These are phyloP conservation scores for Lathamus discolor DNA, from an alignment of 2,113 vertebrate genomes.

Conservation along the genomic window DNA sequence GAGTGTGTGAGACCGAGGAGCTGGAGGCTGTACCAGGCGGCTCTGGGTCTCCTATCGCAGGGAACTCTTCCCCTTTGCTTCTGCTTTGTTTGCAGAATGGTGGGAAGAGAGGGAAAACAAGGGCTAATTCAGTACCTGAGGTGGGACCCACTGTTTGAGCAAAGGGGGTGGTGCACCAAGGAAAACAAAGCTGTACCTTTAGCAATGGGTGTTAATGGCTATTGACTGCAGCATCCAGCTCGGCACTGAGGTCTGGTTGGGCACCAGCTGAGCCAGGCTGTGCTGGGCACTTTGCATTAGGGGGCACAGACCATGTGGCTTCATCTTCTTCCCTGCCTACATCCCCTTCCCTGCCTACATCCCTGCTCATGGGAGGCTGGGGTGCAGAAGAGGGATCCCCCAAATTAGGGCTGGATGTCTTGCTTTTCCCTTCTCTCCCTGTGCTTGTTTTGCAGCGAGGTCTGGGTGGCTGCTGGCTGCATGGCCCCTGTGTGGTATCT, in stretches of 20 bases:
- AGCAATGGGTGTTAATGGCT: not conserved
- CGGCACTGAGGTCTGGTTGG: not conserved
- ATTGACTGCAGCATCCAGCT: fast-evolving
- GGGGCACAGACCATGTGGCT: not conserved
- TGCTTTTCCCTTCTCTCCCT: not conserved
- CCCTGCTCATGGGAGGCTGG: not conserved
- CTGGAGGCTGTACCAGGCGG: not conserved
- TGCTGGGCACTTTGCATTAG: not conserved
- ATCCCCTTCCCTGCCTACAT: not conserved
- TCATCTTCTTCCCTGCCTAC: not conserved
- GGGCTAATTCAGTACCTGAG: not conserved
- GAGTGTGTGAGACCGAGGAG: fast-evolving
- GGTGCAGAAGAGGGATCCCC: not conserved
- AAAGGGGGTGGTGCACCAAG: not conserved
- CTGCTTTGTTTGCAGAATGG: not conserved
- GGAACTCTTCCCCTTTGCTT: not conserved
- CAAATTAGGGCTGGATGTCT: fast-evolving
- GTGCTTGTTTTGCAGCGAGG: fast-evolving
- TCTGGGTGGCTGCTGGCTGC: not conserved
- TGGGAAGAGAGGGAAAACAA: not conserved
- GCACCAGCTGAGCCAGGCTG: not conserved
- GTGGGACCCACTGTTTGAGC: not conserved
- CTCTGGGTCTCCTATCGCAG: fast-evolving
- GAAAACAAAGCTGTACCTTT: not conserved
- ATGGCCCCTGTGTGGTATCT: not conserved